Conservation (phyloP, 2,113 vertebrate genomes). For the Orthonyx spaldingii region DNA sequence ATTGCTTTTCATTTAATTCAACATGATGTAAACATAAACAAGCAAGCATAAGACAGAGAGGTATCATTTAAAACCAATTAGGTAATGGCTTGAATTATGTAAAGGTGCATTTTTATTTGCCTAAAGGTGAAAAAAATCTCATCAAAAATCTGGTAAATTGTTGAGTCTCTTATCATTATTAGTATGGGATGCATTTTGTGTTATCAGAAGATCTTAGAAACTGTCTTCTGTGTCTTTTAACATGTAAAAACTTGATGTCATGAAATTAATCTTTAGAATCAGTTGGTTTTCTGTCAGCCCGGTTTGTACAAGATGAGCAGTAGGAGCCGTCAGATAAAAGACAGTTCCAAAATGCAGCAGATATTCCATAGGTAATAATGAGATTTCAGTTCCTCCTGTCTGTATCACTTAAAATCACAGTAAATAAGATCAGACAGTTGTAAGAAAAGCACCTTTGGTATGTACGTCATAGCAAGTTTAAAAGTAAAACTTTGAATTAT, state of each 20-base stretch:
- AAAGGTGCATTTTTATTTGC: not conserved
- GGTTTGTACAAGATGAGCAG: not conserved
- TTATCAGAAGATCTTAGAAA: not conserved
- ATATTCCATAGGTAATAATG: not conserved
- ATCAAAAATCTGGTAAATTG: not conserved
- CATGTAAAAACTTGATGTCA: not conserved
- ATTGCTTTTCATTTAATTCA: not conserved
- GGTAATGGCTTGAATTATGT: not conserved
- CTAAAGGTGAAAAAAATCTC: not conserved
- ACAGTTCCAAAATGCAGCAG: not conserved
- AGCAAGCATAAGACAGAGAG: not conserved
- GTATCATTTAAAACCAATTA: not conserved
- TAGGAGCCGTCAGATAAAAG: not conserved
- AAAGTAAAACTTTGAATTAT: not conserved
- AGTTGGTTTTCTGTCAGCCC: not conserved
- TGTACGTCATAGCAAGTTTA: not conserved
- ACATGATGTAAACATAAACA: not conserved
- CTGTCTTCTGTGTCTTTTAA: not conserved
- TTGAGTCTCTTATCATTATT: not conserved
- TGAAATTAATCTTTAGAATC: not conserved
- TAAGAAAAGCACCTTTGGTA: not conserved
- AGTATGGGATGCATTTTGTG: not conserved
- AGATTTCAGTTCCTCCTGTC: not conserved
- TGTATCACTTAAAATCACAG: slow-evolving; percentile 8
- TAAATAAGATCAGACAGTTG: not conserved